Evolutionary conservation across 2,113 vertebrate genomes (phyloP).

Genomic region (Candoia aspera): DNA sequence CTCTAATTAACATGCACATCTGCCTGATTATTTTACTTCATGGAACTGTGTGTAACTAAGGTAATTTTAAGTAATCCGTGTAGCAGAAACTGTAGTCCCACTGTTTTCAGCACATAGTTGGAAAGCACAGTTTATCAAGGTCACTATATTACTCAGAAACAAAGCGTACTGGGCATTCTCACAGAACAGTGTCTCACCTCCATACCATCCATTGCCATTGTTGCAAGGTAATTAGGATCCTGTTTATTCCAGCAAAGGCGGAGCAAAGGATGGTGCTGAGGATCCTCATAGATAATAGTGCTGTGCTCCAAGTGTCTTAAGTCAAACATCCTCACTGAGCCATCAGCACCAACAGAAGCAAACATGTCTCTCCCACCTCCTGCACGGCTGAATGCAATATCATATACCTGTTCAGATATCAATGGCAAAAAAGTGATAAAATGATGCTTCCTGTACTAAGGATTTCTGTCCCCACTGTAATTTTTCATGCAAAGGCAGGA

Average conservation of each 20-base stretch:
- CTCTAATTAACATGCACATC: not conserved
- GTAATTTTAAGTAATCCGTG: not conserved
- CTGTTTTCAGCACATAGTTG: not conserved
- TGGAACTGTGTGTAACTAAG: not conserved
- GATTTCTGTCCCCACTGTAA: not conserved
- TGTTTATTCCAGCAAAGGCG: slow-evolving; percentile 99
- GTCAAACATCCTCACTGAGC: slow-evolving; percentile 97
- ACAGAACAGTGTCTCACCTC: slow-evolving; percentile 78
- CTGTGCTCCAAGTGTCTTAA: slow-evolving; percentile 97
- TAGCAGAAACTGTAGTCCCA: not conserved
- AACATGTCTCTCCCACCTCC: slow-evolving; percentile 98
- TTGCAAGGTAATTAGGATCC: slow-evolving; percentile 97
- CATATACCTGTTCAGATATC: slow-evolving; percentile 85
- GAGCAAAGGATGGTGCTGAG: slow-evolving; percentile 95
- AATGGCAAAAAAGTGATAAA: not conserved
- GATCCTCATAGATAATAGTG: slow-evolving; percentile 99
- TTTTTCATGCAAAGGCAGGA: slow-evolving; percentile 5
- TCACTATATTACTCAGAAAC: not conserved
- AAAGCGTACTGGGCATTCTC: not conserved
- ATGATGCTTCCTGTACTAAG: not conserved
- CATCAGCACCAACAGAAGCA: slow-evolving; percentile 95
- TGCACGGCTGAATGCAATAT: slow-evolving; percentile 96
- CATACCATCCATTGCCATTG: slow-evolving; percentile 99
- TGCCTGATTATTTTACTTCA: not conserved
- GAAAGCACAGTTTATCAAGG: not conserved